Base-by-base conservation (phyloP, 2,797 vertebrate genomes). In the Enteromius treurensis region DNA sequence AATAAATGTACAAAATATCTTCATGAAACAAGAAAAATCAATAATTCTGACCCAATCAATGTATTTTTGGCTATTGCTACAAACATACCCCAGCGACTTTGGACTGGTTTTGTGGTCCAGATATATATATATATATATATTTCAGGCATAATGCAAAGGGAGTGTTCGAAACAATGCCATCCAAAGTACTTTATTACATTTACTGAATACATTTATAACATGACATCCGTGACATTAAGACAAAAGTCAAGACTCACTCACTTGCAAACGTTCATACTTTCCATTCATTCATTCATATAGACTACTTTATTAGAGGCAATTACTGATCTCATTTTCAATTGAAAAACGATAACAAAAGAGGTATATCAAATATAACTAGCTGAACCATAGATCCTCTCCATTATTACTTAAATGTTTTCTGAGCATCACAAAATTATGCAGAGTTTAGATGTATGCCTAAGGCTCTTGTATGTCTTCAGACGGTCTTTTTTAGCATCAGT, bases 361-460 rank as follows among this genome's bases (percentile, higher is more conserved):
- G 75, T 83, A 62, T 83, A 78, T 83, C 75, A 83, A 83, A 83
- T 40, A 77, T 45, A 62, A 47, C 67, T 51, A 70, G 53, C 37
- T 70, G 19, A 40, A 45, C 8, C 37, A 51, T 53, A 55, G 32
- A 11, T 81, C 26, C 53, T 15, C 45, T 45, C 34, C 51, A 74
- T 64, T 29, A 45, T 34, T 71, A 47, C 47, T 14, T 21, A 13
- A 32, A 19, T 11, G 15, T 79, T 21, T 73, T 45, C 60, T 55
- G 7, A 32, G n/a, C 80, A 89, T 97, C 94, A 99, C 93, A 99
- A 94, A 95, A 99, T 96, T n/a, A 94, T 93, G 86, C 98, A 99
- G 68, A 99, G 95, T 91, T 97, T 99, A n/a, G 98, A 99, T 0
- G 97, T 97, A 87, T 98, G 96, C 84, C 96, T 94, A 87, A 97